These are phyloP conservation scores for Cheilosia pagana DNA, from an alignment of 2,888 invertebrate species.

Conservation along the genomic window DNA sequence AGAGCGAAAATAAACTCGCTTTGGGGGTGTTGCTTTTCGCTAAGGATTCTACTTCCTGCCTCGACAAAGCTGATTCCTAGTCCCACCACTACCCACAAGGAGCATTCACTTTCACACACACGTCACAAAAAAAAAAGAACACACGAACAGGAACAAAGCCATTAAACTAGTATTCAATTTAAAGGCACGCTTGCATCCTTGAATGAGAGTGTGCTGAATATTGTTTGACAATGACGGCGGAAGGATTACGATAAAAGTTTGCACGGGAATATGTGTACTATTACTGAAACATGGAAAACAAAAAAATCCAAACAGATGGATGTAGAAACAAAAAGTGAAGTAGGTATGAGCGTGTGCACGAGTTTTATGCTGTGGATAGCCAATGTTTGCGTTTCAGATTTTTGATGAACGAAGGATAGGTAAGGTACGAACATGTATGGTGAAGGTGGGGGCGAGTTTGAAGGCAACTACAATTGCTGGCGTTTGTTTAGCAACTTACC, in stretches of 20 bases:
- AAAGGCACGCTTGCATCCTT: constrained; percentile 64
- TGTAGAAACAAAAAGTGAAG: constrained; percentile 12
- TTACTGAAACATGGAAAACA: constrained; percentile 5
- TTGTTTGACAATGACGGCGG: constrained; percentile 44
- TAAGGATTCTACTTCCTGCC: constrained; percentile 25
- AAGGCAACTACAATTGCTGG: too few relatives aligned
- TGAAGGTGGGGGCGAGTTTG: too few relatives aligned
- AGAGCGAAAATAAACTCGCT: constrained; percentile 59
- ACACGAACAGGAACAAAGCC: constrained; percentile 57
- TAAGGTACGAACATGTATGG: too few relatives aligned
- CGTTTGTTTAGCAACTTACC: too few relatives aligned
- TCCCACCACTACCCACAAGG: constrained; percentile 18
- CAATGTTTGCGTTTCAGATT: constrained; percentile 39
- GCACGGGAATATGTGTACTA: constrained; percentile 11
- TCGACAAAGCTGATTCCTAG: constrained; percentile 18
- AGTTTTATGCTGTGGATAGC: constrained; percentile 28
- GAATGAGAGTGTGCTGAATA: constrained; percentile 38
- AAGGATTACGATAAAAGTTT: constrained; percentile 55
- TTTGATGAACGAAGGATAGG: background rate
- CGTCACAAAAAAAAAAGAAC: constrained; percentile 6
- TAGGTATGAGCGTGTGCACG: background rate
- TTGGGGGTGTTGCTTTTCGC: constrained; percentile 12
- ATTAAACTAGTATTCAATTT: constrained; percentile 73
- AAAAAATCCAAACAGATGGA: constrained; percentile 4
- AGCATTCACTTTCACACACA: constrained; percentile 8